Conservation (phyloP, 2,113 vertebrate genomes). For the Hyperoodon ampullatus region DNA sequence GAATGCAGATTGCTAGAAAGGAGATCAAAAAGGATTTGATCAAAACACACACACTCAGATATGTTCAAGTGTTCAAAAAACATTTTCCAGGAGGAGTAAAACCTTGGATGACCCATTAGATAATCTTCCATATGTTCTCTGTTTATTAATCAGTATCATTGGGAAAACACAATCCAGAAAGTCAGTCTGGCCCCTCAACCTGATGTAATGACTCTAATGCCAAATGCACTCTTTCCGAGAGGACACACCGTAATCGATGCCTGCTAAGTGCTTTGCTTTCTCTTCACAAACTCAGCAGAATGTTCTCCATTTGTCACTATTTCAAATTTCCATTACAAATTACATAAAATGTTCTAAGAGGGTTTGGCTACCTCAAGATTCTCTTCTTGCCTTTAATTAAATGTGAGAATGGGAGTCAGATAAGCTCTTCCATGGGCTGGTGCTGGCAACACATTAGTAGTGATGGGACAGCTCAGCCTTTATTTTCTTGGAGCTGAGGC, state of each 20-base stretch:
- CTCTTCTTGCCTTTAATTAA: neutral
- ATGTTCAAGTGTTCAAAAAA: neutral
- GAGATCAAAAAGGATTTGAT: neutral
- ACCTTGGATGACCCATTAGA: neutral
- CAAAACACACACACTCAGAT: neutral
- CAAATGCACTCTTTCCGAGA: neutral
- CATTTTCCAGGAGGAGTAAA: neutral
- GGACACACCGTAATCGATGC: neutral
- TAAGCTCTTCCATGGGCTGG: neutral
- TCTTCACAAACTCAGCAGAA: conserved; percentile 20
- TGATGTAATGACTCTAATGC: neutral
- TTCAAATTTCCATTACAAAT: conserved; percentile 47
- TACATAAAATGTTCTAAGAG: neutral
- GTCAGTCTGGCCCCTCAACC: neutral
- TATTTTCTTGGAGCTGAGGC: neutral
- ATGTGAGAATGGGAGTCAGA: neutral
- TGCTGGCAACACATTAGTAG: neutral
- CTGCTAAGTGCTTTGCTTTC: conserved; percentile 36
- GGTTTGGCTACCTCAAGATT: neutral
- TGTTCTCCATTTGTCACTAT: neutral
- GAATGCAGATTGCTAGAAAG: conserved; percentile 94
- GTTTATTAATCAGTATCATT: neutral
- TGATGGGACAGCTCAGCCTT: neutral
- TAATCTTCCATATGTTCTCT: neutral
- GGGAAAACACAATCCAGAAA: neutral